phyloP scores from a whole-genome alignment of 2,113 vertebrate genomes.

The Erythrocercus mccallii region DNA sequence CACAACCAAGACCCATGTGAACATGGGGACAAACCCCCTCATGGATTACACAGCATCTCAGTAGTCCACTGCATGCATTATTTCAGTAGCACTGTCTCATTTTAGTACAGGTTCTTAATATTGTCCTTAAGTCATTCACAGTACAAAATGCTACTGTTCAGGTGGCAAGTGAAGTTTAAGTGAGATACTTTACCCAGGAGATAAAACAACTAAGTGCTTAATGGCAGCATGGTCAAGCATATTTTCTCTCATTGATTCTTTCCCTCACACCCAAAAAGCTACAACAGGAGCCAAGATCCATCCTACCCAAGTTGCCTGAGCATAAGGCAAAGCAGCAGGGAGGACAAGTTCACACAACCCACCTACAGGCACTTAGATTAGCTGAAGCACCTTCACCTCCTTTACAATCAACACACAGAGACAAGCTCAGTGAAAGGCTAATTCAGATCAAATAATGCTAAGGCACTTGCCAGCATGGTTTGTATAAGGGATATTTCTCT shows the following conservation, averaged over 20 bases:
- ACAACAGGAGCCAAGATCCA: neutral
- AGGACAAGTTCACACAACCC: slow-evolving; percentile 28
- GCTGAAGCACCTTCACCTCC: slow-evolving; percentile 10
- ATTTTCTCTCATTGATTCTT: neutral
- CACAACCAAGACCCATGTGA: fast-evolving
- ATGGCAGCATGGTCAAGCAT: neutral
- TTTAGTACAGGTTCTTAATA: neutral
- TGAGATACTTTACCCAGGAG: neutral
- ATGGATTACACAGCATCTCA: neutral
- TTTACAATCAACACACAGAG: neutral
- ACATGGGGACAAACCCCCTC: neutral
- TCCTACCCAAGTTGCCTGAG: neutral
- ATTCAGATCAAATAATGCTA: neutral
- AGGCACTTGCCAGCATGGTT: neutral
- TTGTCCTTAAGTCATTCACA: neutral
- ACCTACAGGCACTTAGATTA: slow-evolving; percentile 9
- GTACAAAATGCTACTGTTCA: neutral
- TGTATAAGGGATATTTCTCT: neutral
- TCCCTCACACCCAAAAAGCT: neutral
- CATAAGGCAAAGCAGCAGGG: neutral
- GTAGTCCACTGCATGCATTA: neutral
- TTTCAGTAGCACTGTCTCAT: neutral
- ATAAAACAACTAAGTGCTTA: neutral
- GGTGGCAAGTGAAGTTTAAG: neutral
- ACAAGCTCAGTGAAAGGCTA: neutral